Evolutionary conservation across 2,797 vertebrate genomes (phyloP).

Genomic region (Notamacropus eugenii): DNA sequence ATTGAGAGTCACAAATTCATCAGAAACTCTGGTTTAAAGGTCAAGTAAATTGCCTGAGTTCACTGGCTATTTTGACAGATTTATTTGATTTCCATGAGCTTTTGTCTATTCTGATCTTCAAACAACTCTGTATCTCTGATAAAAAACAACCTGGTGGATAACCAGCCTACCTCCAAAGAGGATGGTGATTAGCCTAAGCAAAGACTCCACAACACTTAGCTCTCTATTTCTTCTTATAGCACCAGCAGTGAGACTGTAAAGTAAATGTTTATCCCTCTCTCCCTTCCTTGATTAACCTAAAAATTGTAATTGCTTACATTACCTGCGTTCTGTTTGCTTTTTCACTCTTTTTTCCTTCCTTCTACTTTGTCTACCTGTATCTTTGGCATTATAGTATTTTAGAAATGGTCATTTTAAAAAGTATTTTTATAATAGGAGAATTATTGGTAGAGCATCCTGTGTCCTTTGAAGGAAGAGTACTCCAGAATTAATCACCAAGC

Average conservation of each 20-base stretch:
- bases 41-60: neutral
- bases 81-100: neutral
- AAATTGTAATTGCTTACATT: neutral
- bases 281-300: neutral
- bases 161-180: neutral
- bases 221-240: neutral
- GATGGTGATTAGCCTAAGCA: neutral
- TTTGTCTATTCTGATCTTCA: neutral
- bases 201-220: neutral
- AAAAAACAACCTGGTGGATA: neutral
- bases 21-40: neutral
- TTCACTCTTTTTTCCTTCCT: neutral
- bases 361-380: neutral
- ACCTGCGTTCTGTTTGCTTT: neutral
- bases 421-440: neutral
- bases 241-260: neutral
- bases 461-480: neutral
- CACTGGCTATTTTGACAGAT: neutral
- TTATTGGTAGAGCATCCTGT: neutral
- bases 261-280: neutral
- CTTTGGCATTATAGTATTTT: neutral
- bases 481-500: neutral
- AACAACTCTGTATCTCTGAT: neutral
- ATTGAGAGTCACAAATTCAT: neutral
- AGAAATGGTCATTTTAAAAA: conserved; percentile 34